Percentiles rank a stretch among this genome's conserved stretches.
These are phyloP conservation scores for Drosophila paranaensis DNA, from an alignment of 2,888 invertebrate species.

Conservation along the genomic window DNA sequence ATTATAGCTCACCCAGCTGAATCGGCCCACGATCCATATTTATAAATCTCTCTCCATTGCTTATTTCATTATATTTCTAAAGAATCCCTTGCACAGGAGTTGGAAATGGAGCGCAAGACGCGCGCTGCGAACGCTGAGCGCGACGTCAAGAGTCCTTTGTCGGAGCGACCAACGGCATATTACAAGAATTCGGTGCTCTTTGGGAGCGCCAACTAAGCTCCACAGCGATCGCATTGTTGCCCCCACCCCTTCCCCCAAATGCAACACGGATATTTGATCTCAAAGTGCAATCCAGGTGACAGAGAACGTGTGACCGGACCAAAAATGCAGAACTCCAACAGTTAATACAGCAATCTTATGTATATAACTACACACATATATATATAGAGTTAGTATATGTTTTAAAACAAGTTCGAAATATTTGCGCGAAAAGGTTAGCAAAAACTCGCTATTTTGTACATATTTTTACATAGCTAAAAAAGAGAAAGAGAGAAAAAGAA, in stretches of 20 bases:
- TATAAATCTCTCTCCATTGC: background rate
- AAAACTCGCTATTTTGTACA: constrained; percentile 54
- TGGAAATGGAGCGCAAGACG: constrained; percentile 92
- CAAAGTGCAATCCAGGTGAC: constrained; percentile 81
- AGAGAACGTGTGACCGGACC: constrained; percentile 47
- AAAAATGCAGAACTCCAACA: constrained; percentile 43
- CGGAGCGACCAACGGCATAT: constrained; percentile 90
- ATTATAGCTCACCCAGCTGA: background rate
- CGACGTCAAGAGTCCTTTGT: constrained; percentile 94
- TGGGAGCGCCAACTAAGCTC: constrained; percentile 91
- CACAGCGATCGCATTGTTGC: constrained; percentile 35
- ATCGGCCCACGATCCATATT: background rate
- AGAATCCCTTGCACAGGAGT: constrained; percentile 94
- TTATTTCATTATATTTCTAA: background rate
- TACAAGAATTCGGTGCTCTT: constrained; percentile 96
- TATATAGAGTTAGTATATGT: constrained; percentile 5
- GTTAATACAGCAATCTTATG: constrained; percentile 38
- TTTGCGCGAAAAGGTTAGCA: constrained; percentile 8
- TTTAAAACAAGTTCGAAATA: constrained; percentile 16
- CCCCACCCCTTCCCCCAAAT: constrained; percentile 2
- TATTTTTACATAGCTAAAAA: constrained; percentile 39
- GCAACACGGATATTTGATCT: constrained; percentile 74
- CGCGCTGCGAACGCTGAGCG: constrained; percentile 92
- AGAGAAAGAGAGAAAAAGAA: background rate
- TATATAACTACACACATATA: constrained; percentile 14